Percentiles rank a stretch among this genome's conserved stretches.
These are phyloP conservation scores for Crypturellus tataupa DNA, from an alignment of 2,797 vertebrate genomes.

Conservation along the genomic window DNA sequence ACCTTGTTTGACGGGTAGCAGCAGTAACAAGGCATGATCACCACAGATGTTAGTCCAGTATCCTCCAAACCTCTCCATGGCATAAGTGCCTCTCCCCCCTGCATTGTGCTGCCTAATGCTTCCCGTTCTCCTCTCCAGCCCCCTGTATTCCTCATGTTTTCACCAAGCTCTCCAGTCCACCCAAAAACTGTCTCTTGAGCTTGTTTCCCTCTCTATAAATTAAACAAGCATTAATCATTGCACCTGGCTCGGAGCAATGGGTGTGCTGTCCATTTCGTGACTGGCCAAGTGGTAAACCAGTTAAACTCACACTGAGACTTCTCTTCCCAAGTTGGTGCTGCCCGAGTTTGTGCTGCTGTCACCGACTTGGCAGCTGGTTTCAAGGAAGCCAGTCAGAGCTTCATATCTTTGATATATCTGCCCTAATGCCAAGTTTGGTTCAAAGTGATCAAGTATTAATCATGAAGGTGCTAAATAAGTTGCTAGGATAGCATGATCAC, in stretches of 20 bases:
- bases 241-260: not conserved
- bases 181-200: not conserved
- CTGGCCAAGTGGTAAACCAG: not conserved
- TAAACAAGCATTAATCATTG: accelerated
- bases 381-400: not conserved
- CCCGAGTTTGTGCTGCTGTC: not conserved
- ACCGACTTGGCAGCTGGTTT: not conserved
- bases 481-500: not conserved
- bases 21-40: not conserved
- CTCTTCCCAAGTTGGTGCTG: not conserved
- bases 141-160: not conserved
- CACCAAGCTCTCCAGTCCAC: not conserved
- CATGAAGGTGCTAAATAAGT: not conserved
- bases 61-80: not conserved
- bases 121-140: not conserved
- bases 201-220: not conserved
- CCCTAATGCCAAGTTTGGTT: accelerated
- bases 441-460: not conserved
- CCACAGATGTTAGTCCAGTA: not conserved
- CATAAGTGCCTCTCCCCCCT: not conserved
- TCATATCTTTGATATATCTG: accelerated
- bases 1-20: not conserved
- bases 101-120: not conserved
- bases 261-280: accelerated
- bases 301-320: not conserved